A percentile compares a stretch with the other conserved stretches of the same genome.
Evolutionary conservation across 2,113 vertebrate genomes (phyloP).

Genomic region (Oncorhynchus kisutch): DNA sequence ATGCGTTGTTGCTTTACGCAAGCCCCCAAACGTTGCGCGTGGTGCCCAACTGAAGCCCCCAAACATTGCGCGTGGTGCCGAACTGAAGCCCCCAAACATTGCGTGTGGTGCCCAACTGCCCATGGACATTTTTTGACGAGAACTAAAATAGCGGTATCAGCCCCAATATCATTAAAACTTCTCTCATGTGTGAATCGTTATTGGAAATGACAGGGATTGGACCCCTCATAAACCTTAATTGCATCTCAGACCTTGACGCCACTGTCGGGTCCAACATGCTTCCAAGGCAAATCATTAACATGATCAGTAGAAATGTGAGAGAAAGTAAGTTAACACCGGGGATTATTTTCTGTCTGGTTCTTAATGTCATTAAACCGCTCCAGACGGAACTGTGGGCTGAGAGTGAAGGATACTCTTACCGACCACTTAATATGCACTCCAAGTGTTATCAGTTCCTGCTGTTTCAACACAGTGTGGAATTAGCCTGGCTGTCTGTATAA

Average conservation of each 20-base stretch:
- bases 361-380: conserved; percentile 62
- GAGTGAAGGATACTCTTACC: conserved; percentile 50
- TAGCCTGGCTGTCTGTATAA: conserved; percentile 11
- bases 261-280: conserved; percentile 49
- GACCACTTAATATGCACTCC: conserved; percentile 55
- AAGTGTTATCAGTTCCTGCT: conserved; percentile 59
- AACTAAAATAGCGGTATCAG: conserved; percentile 8
- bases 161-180: conserved; percentile 54
- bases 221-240: conserved; percentile 69
- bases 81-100: not conserved
- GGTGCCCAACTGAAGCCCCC: not conserved
- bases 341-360: conserved; percentile 69
- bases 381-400: conserved; percentile 57
- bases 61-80: too few species aligned
- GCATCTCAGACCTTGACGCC: conserved; percentile 69
- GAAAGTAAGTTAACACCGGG: conserved; percentile 67
- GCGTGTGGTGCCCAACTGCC: not conserved
- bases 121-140: conserved; percentile 7
- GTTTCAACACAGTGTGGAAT: conserved; percentile 50
- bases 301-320: conserved; percentile 65
- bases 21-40: conserved; percentile 9
- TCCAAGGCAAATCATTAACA: conserved; percentile 67
- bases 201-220: conserved; percentile 57
- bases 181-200: conserved; percentile 58
- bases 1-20: conserved; percentile 17